phyloP scores from a whole-genome alignment of 2,888 invertebrate genomes.

The Acanthacorydalis orientalis region DNA sequence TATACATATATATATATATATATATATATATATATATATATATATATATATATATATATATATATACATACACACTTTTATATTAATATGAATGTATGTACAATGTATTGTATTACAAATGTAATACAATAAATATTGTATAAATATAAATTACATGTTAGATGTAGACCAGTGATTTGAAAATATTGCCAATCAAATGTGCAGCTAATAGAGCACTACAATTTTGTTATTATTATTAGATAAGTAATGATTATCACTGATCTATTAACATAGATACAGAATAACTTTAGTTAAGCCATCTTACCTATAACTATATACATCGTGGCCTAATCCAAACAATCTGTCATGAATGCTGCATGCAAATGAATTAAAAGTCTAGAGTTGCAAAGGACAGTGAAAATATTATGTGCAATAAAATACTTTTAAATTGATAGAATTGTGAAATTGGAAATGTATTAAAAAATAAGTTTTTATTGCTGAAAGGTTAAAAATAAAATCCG shows the following conservation, averaged over 20 bases:
- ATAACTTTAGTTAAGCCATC: slow-evolving; percentile 9
- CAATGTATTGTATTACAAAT: too few species aligned
- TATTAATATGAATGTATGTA: too few species aligned
- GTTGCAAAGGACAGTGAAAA: slow-evolving; percentile 3
- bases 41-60: too few species aligned
- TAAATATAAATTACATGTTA: not conserved
- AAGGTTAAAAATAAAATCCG: too few species aligned
- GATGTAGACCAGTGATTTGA: not conserved
- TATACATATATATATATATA: not conserved
- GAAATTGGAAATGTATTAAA: not conserved
- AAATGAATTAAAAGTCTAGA: slow-evolving; percentile 18
- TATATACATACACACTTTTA: too few species aligned
- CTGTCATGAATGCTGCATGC: slow-evolving; percentile 71
- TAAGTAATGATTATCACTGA: too few species aligned
- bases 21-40: too few species aligned
- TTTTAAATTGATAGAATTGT: not conserved
- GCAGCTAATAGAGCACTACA: not conserved
- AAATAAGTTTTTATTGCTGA: too few species aligned
- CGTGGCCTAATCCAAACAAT: slow-evolving; percentile 64
- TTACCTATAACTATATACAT: slow-evolving; percentile 58
- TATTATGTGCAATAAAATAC: not conserved
- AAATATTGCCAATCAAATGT: not conserved
- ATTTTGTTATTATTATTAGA: not conserved
- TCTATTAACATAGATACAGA: too few species aligned
- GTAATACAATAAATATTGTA: not conserved